Percentiles rank a stretch among this genome's conserved stretches.
These are phyloP conservation scores for Lates japonicus DNA, from an alignment of 2,797 vertebrate species.

Conservation along the genomic window DNA sequence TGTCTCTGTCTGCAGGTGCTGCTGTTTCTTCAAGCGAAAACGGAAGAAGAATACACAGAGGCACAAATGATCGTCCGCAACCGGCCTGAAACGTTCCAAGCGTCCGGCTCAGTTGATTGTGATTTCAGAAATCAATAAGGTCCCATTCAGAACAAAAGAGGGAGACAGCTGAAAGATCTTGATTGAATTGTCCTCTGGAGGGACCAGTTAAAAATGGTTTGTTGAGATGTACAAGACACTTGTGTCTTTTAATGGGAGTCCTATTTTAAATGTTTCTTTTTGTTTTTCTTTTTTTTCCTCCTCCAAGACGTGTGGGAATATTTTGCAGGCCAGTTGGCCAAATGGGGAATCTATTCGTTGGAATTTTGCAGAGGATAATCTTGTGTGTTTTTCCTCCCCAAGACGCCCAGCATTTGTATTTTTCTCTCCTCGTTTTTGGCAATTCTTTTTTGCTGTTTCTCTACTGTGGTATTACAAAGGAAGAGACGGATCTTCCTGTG, in stretches of 20 bases:
- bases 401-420: slow-evolving; percentile 74
- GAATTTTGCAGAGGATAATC: slow-evolving; percentile 59
- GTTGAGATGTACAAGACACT: slow-evolving; percentile 66
- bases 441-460: slow-evolving; percentile 32
- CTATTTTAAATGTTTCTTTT: slow-evolving; percentile 21
- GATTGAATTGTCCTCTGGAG: slow-evolving; percentile 65
- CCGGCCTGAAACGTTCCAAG: slow-evolving; percentile 49
- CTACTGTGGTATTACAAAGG: slow-evolving; percentile 33
- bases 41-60: slow-evolving; percentile 97
- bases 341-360: slow-evolving; percentile 48
- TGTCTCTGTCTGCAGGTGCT: slow-evolving; percentile 91
- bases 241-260: slow-evolving; percentile 73
- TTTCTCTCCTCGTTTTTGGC: slow-evolving; percentile 51
- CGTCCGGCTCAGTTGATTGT: slow-evolving; percentile 74
- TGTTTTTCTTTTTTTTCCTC: slow-evolving; percentile 7
- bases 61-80: slow-evolving; percentile 92
- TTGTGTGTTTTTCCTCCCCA: slow-evolving; percentile 69
- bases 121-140: slow-evolving; percentile 79
- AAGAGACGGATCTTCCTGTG: slow-evolving; percentile 55
- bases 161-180: slow-evolving; percentile 63
- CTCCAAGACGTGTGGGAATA: slow-evolving; percentile 44
- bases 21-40: slow-evolving; percentile 99
- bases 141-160: slow-evolving; percentile 62
- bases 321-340: slow-evolving; percentile 57
- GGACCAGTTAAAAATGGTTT: slow-evolving; percentile 64